These are phyloP conservation scores for Uria lomvia DNA, from an alignment of 2,113 vertebrate genomes.

Conservation along the genomic window DNA sequence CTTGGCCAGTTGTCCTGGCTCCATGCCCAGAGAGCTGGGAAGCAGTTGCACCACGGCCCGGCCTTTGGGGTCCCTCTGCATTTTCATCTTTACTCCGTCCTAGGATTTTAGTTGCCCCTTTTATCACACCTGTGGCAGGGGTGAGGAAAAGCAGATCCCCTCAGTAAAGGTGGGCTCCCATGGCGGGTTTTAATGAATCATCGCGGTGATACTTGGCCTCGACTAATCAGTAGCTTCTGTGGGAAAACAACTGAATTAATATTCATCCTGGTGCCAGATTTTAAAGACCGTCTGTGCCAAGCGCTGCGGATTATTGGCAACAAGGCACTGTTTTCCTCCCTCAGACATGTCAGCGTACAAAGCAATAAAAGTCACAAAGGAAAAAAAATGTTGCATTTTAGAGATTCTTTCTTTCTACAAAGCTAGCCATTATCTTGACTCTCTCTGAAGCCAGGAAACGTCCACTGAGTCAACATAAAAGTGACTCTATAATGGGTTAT, in stretches of 20 bases:
- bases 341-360: conserved; percentile 56
- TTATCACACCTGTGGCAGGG: neutral
- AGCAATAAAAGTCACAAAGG: conserved; percentile 63
- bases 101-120: neutral
- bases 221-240: conserved; percentile 69
- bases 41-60: neutral
- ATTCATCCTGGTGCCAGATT: conserved; percentile 38
- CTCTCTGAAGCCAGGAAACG: conserved; percentile 64
- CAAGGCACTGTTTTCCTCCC: conserved; percentile 62
- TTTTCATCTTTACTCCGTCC: neutral
- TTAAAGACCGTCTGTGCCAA: conserved; percentile 56
- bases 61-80: neutral
- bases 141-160: neutral
- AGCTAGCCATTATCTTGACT: conserved; percentile 60
- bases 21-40: neutral
- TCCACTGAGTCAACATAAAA: conserved; percentile 66
- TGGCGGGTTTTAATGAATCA: conserved; percentile 62
- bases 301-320: conserved; percentile 58
- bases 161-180: conserved; percentile 42
- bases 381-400: conserved; percentile 64
- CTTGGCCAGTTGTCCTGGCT: conserved; percentile 1
- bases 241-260: conserved; percentile 74
- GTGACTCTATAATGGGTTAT: conserved; percentile 65
- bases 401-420: conserved; percentile 67
- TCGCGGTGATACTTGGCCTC: conserved; percentile 51